Conservation (phyloP, 2,888 invertebrate genomes). For the Drosophila sordidula region DNA sequence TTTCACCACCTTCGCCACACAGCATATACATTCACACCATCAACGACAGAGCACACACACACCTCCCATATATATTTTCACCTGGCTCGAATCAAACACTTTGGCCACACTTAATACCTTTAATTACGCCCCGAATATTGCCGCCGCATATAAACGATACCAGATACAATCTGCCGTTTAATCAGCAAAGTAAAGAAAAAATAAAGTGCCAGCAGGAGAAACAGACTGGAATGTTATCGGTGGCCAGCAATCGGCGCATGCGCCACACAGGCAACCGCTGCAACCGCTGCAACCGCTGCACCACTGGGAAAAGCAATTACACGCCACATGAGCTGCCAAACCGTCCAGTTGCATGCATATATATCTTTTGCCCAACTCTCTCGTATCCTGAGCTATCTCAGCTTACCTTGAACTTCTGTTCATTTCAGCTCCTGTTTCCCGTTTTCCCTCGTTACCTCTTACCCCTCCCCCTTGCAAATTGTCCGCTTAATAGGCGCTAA, state of each 20-base stretch:
- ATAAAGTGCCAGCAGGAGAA: constrained; percentile 21
- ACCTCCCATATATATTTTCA: constrained; percentile 39
- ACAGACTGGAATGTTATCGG: constrained; percentile 69
- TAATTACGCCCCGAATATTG: constrained; percentile 77
- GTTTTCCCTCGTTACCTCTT: not conserved
- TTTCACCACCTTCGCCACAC: constrained; percentile 42
- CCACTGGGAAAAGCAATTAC: constrained; percentile 69
- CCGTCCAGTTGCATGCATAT: constrained; percentile 17
- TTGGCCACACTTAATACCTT: constrained; percentile 69
- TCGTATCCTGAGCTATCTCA: constrained; percentile 34
- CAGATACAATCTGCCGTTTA: constrained; percentile 67
- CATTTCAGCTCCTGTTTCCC: not conserved
- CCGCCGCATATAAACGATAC: constrained; percentile 45
- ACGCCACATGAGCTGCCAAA: constrained; percentile 41
- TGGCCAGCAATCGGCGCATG: constrained; percentile 59
- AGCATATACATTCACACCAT: constrained; percentile 21
- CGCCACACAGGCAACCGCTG: constrained; percentile 27
- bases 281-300: constrained; percentile 20
- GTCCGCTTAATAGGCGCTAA: constrained; percentile 71
- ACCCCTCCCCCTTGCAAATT: constrained; percentile 55
- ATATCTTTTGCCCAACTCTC: constrained; percentile 3
- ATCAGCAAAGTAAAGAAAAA: constrained; percentile 73
- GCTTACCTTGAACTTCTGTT: constrained; percentile 72
- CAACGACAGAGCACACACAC: constrained; percentile 14
- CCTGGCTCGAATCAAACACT: constrained; percentile 18